Percentiles rank a stretch among this genome's conserved stretches.
These are phyloP conservation scores for Brotula barbata DNA, from an alignment of 2,797 vertebrate genomes.

Conservation along the genomic window DNA sequence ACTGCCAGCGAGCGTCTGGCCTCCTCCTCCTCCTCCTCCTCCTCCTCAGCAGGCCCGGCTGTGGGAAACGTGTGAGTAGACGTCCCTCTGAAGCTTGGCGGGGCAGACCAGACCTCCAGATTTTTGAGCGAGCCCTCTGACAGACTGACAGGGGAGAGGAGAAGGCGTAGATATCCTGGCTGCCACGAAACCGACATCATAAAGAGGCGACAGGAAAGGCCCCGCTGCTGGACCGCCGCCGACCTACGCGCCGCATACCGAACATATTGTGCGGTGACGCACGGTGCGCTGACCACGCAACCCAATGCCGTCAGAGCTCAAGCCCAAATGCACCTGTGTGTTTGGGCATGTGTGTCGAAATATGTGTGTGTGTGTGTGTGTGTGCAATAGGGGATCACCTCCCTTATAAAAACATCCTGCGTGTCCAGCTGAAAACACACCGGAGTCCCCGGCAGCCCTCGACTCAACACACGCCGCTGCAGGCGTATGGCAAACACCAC, in stretches of 20 bases:
- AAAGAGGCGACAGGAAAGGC: constrained; percentile 58
- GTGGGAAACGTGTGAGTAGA: constrained; percentile 57
- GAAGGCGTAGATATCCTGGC: constrained; percentile 32
- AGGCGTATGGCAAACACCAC: constrained; percentile 44
- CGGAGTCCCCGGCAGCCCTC: constrained; percentile 51
- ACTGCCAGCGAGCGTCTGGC: constrained; percentile 49
- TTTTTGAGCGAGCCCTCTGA: constrained; percentile 45
- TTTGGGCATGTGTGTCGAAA: constrained; percentile 11
- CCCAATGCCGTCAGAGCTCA: constrained; percentile 45
- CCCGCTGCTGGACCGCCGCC: constrained; percentile 27
- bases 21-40: constrained; percentile 36
- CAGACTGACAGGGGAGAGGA: constrained; percentile 48
- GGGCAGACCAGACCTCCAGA: constrained; percentile 40
- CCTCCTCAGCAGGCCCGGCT: constrained; percentile 33
- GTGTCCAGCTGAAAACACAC: constrained; percentile 74
- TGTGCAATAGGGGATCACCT: constrained; percentile 54
- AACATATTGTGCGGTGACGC: constrained; percentile 64
- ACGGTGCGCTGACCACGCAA: constrained; percentile 52
- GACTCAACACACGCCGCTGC: constrained; percentile 26
- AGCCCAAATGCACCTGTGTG: constrained; percentile 54
- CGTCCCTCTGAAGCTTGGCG: constrained; percentile 56
- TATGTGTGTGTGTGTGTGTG: constrained; percentile 16
- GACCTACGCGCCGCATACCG: constrained; percentile 50
- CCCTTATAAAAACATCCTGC: constrained; percentile 75
- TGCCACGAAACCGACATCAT: constrained; percentile 58